Evolutionary conservation across 2,888 invertebrate genomes (phyloP).

Genomic region (Cantharis flavilabris): DNA sequence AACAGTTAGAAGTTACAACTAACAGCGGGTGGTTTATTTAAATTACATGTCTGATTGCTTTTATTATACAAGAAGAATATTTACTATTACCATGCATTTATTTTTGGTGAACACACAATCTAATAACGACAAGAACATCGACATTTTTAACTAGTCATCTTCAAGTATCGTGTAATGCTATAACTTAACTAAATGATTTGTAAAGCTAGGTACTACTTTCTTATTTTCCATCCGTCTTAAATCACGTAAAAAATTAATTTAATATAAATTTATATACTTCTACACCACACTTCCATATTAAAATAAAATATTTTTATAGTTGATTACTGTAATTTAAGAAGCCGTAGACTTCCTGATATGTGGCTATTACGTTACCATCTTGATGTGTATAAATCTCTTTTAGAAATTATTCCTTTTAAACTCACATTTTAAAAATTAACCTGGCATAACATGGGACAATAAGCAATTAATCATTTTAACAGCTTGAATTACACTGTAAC

Average conservation of each 20-base stretch:
- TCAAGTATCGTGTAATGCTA: neutral
- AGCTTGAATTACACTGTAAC: neutral
- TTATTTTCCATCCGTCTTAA: no score
- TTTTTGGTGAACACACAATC: neutral
- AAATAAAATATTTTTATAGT: neutral
- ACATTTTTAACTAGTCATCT: neutral
- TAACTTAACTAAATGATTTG: neutral
- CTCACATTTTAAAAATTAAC: neutral
- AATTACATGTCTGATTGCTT: constrained; percentile 4
- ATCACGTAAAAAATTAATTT: neutral
- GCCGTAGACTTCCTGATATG: neutral
- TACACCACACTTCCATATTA: neutral
- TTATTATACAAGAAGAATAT: neutral
- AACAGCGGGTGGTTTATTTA: constrained; percentile 3
- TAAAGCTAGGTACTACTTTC: neutral
- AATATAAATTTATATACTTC: neutral
- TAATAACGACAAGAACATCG: neutral
- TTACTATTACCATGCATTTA: neutral
- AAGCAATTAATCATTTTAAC: neutral
- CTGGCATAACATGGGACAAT: neutral
- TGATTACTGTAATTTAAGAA: neutral
- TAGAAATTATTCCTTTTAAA: neutral
- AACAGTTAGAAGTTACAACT: constrained; percentile 4
- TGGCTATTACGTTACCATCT: neutral
- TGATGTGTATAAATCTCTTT: neutral